These are phyloP conservation scores for Anthoscopus minutus DNA, from an alignment of 2,113 vertebrate species.

Conservation along the genomic window DNA sequence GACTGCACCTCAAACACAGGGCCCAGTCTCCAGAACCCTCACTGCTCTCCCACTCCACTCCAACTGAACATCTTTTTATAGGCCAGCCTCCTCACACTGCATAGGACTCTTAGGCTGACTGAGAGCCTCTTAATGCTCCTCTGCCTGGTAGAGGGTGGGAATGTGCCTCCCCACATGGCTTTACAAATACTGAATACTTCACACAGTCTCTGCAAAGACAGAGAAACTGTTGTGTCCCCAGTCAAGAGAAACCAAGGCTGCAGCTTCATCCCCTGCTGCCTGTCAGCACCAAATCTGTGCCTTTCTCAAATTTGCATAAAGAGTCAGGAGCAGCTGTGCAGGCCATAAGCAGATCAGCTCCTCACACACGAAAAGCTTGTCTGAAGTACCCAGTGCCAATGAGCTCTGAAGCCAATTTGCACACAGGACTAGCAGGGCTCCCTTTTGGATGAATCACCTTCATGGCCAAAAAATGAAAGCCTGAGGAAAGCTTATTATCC, in stretches of 20 bases:
- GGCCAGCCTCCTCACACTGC: neutral
- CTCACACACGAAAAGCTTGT: neutral
- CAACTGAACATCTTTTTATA: neutral
- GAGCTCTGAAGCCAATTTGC: conserved; percentile 10
- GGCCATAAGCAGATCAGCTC: conserved; percentile 9
- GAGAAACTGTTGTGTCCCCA: neutral
- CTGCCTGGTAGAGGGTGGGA: neutral
- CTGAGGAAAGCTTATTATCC: conserved; percentile 7
- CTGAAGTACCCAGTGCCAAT: neutral
- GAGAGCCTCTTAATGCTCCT: neutral
- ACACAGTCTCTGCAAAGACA: neutral
- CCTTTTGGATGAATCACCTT: neutral
- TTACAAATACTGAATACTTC: neutral
- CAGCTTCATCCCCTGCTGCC: neutral
- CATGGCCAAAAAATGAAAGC: conserved; percentile 33
- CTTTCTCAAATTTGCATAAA: neutral
- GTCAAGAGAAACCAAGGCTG: neutral
- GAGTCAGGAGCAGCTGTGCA: neutral
- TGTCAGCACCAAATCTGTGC: neutral
- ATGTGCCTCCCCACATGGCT: neutral
- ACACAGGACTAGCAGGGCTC: neutral
- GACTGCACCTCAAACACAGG: neutral
- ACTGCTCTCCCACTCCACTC: neutral
- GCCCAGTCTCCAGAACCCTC: neutral
- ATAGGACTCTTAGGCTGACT: neutral